Base-by-base conservation (phyloP, 2,888 invertebrate species). In the Gnatocerus cornutus region DNA sequence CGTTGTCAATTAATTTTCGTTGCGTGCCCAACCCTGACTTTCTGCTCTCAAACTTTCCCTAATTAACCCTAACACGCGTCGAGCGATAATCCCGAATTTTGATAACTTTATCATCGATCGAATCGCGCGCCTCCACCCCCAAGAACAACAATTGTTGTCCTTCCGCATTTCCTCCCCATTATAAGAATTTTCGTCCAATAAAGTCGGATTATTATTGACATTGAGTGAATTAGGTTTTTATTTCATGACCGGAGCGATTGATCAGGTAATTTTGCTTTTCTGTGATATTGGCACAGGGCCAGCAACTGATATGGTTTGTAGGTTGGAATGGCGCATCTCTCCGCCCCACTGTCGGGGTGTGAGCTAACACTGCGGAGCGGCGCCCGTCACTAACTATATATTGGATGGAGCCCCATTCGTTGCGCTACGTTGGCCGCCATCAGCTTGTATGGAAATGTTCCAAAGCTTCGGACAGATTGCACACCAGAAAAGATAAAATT, bases 331-430 rank as follows among this genome's bases (percentile, higher is more conserved):
- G 78, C 78, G 78, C 73, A 73, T 77, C 73, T 77, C 78, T 77
- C 80, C 80, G 78, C 79, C 80, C 78, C 74, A 73, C 69, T 58
- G 64, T 74, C 37, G 75, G 77, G 77, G 79, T 78, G 78, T 78
- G 67, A 62, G 80, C 75, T 74, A 76, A 77, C 78, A 74, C 73
- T 73, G 73, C 73, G 72, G 72, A 75, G 70, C 77, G 76, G 77
- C 75, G 75, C 76, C 78, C 77, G 77, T 76, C 76, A 78, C 79
- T 79, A 79, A 79, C 79, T 79, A 79, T 77, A 80, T 80, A 82
- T 82, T 81, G 82, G 82, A 80, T 77, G 78, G 76, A 76, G 75
- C 73, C 76, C 78, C 77, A 82, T 82, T 81, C 80, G 81, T 78
- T 77, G 79, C 77, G 79, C 78, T 79, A 76, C 70, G 80, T 76